A percentile compares a stretch with the other conserved stretches of the same genome.
Evolutionary conservation across 1,140 invertebrate genomes (phyloP).

Genomic region (Ips nitidus): DNA sequence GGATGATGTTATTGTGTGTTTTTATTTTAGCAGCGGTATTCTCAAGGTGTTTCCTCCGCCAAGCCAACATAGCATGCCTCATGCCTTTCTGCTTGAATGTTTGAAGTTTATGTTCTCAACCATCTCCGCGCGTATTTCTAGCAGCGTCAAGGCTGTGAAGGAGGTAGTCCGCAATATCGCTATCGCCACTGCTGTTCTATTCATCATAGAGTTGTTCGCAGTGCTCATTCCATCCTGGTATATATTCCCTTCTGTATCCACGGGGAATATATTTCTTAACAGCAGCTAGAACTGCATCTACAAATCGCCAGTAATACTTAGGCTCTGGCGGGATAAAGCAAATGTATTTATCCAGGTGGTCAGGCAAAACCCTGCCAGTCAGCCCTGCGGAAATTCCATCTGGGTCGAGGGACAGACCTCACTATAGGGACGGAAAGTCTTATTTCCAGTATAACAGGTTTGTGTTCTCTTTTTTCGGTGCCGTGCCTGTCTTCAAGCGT

Average conservation of each 20-base stretch:
- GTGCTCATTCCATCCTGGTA: no score
- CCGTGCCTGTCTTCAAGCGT: no score
- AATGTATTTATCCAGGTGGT: conserved; percentile 17
- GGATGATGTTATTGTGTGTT: no score
- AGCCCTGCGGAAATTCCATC: conserved; percentile 32
- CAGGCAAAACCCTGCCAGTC: conserved; percentile 11
- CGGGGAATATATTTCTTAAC: no score
- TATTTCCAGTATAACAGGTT: conserved; percentile 22
- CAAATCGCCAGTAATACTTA: no score
- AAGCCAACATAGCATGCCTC: conserved; percentile 2
- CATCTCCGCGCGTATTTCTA: conserved; percentile 2
- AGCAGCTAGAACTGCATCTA: no score
- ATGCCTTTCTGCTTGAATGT: conserved; percentile 6
- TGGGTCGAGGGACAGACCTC: conserved; percentile 7
- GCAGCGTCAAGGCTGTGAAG: background rate
- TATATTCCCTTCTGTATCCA: no score
- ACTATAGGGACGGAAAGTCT: conserved; percentile 27
- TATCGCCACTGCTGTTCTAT: background rate
- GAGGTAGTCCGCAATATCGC: background rate
- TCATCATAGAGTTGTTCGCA: no score
- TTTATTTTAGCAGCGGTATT: no score
- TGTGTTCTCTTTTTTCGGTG: no score
- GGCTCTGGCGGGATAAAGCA: background rate
- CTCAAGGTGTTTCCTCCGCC: background rate
- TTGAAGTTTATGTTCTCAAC: background rate